A percentile compares a stretch with the other conserved stretches of the same genome.
Conservation (phyloP, 2,113 vertebrate genomes). For the Thunnus maccoyii region DNA sequence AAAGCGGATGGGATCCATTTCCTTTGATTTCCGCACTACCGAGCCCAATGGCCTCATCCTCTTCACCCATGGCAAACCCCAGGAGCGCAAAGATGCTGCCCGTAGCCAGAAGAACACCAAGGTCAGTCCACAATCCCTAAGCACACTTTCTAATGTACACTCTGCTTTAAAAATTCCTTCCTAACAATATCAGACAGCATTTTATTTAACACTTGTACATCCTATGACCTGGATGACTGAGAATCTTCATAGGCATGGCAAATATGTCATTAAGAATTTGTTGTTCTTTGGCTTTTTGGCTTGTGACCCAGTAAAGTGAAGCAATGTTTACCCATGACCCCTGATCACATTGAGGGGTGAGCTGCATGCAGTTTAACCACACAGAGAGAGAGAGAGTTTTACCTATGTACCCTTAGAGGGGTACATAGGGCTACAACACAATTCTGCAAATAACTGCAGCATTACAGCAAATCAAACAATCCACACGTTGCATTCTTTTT, state of each 20-base stretch:
- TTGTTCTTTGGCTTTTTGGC: too few relatives aligned
- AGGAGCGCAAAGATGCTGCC: slow-evolving; percentile 92
- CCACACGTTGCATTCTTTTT: not conserved
- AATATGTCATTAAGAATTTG: not conserved
- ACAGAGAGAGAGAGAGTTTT: too few relatives aligned
- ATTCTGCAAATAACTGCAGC: too few relatives aligned
- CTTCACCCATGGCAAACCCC: slow-evolving; percentile 97
- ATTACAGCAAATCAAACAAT: not conserved
- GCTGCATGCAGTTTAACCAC: too few relatives aligned
- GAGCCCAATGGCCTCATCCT: slow-evolving; percentile 98
- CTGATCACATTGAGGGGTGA: too few relatives aligned
- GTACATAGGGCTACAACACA: too few relatives aligned
- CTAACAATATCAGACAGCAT: not conserved
- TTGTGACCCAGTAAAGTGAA: too few relatives aligned
- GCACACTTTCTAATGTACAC: not conserved
- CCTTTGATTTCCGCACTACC: slow-evolving; percentile 97
- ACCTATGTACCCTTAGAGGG: too few relatives aligned
- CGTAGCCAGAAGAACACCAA: slow-evolving; percentile 98
- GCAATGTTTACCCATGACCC: too few relatives aligned
- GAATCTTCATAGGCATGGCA: too few relatives aligned
- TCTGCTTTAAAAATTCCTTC: not conserved
- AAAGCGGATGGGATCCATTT: slow-evolving; percentile 98
- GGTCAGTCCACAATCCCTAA: slow-evolving; percentile 47
- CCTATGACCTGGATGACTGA: not conserved
- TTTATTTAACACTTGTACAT: too few relatives aligned